Conservation (phyloP, 2,113 vertebrate species). For the Rhinopomastus cyanomelas region DNA sequence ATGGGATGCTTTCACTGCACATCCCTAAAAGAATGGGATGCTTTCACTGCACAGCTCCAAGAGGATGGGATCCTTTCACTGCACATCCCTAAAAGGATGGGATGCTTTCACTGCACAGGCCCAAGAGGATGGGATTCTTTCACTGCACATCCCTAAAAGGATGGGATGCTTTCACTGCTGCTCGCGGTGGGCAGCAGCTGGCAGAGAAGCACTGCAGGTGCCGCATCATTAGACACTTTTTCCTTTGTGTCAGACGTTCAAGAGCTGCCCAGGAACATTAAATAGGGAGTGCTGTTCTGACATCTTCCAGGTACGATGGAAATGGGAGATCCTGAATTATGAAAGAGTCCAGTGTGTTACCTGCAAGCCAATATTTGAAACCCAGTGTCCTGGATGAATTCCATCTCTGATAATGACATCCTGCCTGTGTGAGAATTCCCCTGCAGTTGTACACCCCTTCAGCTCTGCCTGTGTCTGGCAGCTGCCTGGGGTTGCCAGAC, state of each 20-base stretch:
- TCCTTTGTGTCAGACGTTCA: neutral
- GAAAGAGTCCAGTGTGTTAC: slow-evolving; percentile 51
- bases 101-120: too few species aligned
- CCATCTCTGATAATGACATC: slow-evolving; percentile 61
- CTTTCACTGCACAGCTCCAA: too few species aligned
- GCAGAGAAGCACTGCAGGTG: slow-evolving; percentile 19
- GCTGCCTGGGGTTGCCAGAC: slow-evolving; percentile 37
- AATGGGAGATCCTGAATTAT: slow-evolving; percentile 30
- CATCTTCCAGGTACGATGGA: slow-evolving; percentile 54
- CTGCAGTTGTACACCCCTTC: neutral
- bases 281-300: neutral
- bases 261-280: slow-evolving; percentile 25
- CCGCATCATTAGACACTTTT: slow-evolving; percentile 11
- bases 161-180: neutral
- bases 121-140: too few species aligned
- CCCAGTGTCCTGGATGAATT: slow-evolving; percentile 18
- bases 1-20: too few species aligned
- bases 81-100: neutral
- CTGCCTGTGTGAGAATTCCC: slow-evolving; percentile 55
- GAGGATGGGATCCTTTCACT: too few species aligned
- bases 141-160: neutral
- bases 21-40: too few species aligned
- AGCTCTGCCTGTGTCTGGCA: slow-evolving; percentile 12
- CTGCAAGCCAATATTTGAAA: slow-evolving; percentile 44
- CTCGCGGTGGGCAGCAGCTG: neutral